These are phyloP conservation scores for Leuciscus waleckii DNA, from an alignment of 2,797 vertebrate species.

Conservation along the genomic window DNA sequence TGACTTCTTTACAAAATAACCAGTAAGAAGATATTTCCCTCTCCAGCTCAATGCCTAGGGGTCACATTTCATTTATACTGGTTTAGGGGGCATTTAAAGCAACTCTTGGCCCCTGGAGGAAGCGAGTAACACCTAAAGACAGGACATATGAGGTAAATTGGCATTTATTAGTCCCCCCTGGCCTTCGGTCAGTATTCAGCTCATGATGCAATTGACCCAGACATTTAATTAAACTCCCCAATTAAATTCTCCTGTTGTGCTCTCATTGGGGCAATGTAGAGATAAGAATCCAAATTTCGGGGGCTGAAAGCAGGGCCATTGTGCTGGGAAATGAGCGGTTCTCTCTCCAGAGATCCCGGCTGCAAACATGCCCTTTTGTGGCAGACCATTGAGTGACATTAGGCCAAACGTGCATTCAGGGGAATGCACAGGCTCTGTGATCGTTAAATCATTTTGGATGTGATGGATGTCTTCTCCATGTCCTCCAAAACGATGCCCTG, in stretches of 20 bases:
- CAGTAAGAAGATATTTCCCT: slow-evolving; percentile 3
- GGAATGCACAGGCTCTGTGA: slow-evolving; percentile 45
- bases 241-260: slow-evolving; percentile 60
- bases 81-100: slow-evolving; percentile 3
- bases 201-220: slow-evolving; percentile 61
- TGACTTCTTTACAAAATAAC: slow-evolving; percentile 23
- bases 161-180: slow-evolving; percentile 55
- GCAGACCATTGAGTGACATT: slow-evolving; percentile 58
- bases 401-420: slow-evolving; percentile 43
- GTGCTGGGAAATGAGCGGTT: slow-evolving; percentile 30
- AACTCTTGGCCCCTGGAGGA: background rate
- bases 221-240: slow-evolving; percentile 63
- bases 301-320: slow-evolving; percentile 31
- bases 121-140: slow-evolving; percentile 34
- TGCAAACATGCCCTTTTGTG: slow-evolving; percentile 66
- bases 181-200: slow-evolving; percentile 61
- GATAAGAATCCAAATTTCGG: slow-evolving; percentile 61
- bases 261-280: slow-evolving; percentile 45
- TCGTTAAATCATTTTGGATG: slow-evolving; percentile 55
- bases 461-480: slow-evolving; percentile 41
- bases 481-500: slow-evolving; percentile 26
- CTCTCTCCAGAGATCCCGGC: slow-evolving; percentile 54
- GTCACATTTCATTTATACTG: slow-evolving; percentile 21
- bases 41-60: background rate
- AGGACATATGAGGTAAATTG: slow-evolving; percentile 55